Evolutionary conservation across 1,140 invertebrate species (phyloP).

Genomic region (Belonocnema kinseyi): DNA sequence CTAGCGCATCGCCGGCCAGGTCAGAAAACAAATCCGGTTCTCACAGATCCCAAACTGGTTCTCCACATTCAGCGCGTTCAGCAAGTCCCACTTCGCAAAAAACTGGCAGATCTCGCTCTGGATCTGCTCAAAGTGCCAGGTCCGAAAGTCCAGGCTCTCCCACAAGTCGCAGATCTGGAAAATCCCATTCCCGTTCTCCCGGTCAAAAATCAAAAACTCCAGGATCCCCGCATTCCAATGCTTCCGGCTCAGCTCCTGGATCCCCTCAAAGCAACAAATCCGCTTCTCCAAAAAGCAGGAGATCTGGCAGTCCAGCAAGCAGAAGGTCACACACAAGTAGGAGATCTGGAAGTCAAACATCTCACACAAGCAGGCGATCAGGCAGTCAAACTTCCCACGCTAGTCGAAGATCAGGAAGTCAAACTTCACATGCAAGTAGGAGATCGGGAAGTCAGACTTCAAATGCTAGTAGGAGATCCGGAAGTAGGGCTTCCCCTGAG

Average conservation of each 20-base stretch:
- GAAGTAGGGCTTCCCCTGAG: conserved; percentile 44
- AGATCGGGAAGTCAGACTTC: conserved; percentile 51
- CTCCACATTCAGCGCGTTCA: conserved; percentile 58
- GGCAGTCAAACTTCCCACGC: background rate
- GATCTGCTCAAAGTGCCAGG: conserved; percentile 53
- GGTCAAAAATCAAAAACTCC: conserved; percentile 60
- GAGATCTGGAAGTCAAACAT: conserved; percentile 38
- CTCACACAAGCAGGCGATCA: conserved; percentile 49
- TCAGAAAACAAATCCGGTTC: conserved; percentile 62
- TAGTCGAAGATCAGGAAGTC: conserved; percentile 38
- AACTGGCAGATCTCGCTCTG: conserved; percentile 59
- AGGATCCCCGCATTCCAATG: conserved; percentile 57
- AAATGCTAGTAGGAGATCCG: conserved; percentile 46
- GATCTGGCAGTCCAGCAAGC: conserved; percentile 42
- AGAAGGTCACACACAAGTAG: conserved; percentile 30
- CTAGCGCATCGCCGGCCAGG: conserved; percentile 63
- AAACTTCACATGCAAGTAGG: conserved; percentile 40
- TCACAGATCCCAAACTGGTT: conserved; percentile 64
- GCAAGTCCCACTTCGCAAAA: conserved; percentile 69
- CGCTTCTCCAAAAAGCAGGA: conserved; percentile 45
- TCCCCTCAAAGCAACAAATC: conserved; percentile 25
- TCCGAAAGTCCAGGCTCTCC: conserved; percentile 60
- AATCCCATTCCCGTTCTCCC: conserved; percentile 44
- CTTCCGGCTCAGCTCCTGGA: conserved; percentile 48
- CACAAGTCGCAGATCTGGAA: conserved; percentile 50